Conservation (phyloP, 2,113 vertebrate genomes). For the Gallinago jamesoni region DNA sequence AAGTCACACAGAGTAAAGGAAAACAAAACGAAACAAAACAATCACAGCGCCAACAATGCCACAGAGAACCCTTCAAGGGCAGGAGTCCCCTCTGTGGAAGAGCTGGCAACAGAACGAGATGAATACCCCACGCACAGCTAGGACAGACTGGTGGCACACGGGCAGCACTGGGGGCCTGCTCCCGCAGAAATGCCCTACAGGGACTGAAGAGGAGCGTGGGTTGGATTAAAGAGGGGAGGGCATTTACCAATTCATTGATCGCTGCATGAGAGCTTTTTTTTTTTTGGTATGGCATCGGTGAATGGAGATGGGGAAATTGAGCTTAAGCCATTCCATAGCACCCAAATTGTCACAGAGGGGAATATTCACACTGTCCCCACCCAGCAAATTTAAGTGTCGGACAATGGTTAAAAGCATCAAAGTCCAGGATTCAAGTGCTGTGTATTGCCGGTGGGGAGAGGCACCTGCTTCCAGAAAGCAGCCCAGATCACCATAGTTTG, state of each 20-base stretch:
- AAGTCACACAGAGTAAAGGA: slow-evolving; percentile 36
- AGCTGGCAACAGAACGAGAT: slow-evolving; percentile 1
- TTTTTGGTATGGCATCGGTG: neutral
- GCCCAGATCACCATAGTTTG: neutral
- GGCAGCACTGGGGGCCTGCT: slow-evolving; percentile 15
- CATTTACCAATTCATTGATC: slow-evolving; percentile 11
- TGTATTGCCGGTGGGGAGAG: neutral
- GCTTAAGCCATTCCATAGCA: slow-evolving; percentile 53
- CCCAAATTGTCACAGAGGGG: slow-evolving; percentile 48
- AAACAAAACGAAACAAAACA: neutral
- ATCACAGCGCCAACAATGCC: slow-evolving; percentile 14
- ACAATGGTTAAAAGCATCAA: neutral
- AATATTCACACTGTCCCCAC: slow-evolving; percentile 36
- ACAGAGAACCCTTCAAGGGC: slow-evolving; percentile 41
- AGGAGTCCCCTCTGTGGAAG: slow-evolving; percentile 41
- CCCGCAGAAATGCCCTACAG: neutral
- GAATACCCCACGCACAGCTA: slow-evolving; percentile 31
- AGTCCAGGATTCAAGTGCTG: neutral
- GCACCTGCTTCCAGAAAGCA: neutral
- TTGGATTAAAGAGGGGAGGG: neutral
- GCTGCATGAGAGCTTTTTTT: slow-evolving; percentile 54
- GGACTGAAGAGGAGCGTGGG: neutral
- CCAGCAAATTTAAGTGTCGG: neutral
- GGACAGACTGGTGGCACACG: slow-evolving; percentile 11
- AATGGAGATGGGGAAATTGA: slow-evolving; percentile 34